Base-by-base conservation (phyloP, 2,113 vertebrate genomes). In the Sinocyclocheilus rhinocerous region DNA sequence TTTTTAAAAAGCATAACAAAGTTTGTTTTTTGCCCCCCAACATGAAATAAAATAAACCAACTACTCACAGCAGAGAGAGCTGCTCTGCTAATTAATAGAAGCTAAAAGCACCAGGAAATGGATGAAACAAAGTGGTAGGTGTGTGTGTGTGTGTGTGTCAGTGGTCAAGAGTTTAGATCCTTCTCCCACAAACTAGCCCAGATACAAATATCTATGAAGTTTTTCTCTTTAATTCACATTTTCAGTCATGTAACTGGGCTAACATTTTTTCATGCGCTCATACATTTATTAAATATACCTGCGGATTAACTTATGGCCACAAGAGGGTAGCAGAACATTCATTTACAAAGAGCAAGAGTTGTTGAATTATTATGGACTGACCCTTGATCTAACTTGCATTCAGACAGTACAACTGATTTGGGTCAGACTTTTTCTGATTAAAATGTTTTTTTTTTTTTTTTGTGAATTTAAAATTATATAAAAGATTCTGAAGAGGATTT, bases 31-130 rank as follows among this genome's bases (percentile, higher is more conserved):
- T 83, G 26, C 22, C 10, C 45, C 18, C 15, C 45, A 91, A 69
- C 7, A 78, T 89, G 86, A 84, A 45, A 84, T 7, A 7, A 48
- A 48, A 29, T 4, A 76, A 76, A 15, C 8, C 48, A 65, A 69
- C 55, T 84, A 20, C 15, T 76, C 24, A 16, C 39, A 76, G 22
- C 22, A 45, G 39, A 63, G 48, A 63, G 52, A 42, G 4, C 57
- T 76, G 29, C 50, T 83, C 48, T 52, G 45, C 45, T 33, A 75
- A 52, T 76, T 48, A 65, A 84, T 61, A 73, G 18, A 85, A 85
- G 52, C 11, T 33, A 85, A 85, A 77, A 73, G 59, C 75, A 77
- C 73, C 45, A 85, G 45, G 42, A 50, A 76, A 18, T 18, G 39
- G 55, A 57, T 13, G n/a, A 48, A 22, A 76, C 10, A 9, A 18